These are phyloP conservation scores for Pristionchus exspectatus DNA, from an alignment of 2,888 invertebrate species.

Conservation along the genomic window DNA sequence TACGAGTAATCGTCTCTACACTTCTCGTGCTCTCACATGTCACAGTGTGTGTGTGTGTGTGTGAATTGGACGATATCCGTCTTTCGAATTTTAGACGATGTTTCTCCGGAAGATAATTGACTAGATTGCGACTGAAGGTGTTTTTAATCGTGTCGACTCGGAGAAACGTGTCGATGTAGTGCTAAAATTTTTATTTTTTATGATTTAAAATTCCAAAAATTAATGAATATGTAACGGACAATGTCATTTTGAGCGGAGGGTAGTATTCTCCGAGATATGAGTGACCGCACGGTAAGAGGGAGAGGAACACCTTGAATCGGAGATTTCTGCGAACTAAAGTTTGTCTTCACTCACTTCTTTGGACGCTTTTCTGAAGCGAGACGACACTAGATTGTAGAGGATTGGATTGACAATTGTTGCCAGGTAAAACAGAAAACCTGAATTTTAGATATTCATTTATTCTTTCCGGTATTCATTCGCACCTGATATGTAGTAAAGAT, in stretches of 20 bases:
- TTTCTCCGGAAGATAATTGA: neutral
- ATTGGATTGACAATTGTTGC: constrained; percentile 71
- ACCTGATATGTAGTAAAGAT: constrained; percentile 71
- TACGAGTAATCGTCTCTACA: too few species aligned
- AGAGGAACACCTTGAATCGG: constrained; percentile 40
- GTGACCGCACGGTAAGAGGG: neutral
- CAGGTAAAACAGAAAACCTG: constrained; percentile 70
- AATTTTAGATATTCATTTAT: constrained; percentile 49
- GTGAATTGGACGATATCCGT: too few species aligned
- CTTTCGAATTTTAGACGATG: too few species aligned
- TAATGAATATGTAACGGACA: neutral
- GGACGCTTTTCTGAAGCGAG: constrained; percentile 67
- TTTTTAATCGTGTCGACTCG: constrained; percentile 13
- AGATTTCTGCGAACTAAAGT: neutral
- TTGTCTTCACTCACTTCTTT: constrained; percentile 60
- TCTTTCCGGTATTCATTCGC: neutral
- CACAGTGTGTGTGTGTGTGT: too few species aligned
- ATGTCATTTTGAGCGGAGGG: constrained; percentile 46
- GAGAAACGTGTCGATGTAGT: neutral
- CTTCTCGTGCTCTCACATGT: too few species aligned
- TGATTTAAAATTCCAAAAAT: neutral
- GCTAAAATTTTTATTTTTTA: neutral
- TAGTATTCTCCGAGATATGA: constrained; percentile 27
- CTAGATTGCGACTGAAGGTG: neutral
- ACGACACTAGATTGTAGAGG: constrained; percentile 69